Evolutionary conservation across 2,888 invertebrate species (phyloP).

Genomic region (Epsilonema sp.): DNA sequence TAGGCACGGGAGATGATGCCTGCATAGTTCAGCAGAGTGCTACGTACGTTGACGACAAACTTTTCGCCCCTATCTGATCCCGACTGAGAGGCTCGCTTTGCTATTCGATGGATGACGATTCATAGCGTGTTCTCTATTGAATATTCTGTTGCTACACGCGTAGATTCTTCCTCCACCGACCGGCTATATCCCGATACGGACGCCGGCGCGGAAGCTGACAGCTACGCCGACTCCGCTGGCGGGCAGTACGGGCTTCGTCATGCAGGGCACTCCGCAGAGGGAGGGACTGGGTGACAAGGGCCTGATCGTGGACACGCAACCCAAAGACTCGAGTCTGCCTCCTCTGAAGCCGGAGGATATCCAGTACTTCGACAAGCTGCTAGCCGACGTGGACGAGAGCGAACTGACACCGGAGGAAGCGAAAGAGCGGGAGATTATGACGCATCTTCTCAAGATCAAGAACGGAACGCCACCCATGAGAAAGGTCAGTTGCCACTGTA

Average conservation of each 20-base stretch:
- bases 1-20: too few relatives aligned
- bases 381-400: constrained; percentile 95
- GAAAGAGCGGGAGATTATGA: constrained; percentile 98
- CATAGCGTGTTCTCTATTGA: too few relatives aligned
- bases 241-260: constrained; percentile 68
- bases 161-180: constrained; percentile 62
- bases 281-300: constrained; percentile 11
- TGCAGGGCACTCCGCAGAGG: constrained; percentile 41
- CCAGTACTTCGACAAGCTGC: constrained; percentile 94
- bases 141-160: too few relatives aligned
- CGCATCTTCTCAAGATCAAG: constrained; percentile 85
- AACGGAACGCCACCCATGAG: constrained; percentile 99
- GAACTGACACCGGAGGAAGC: constrained; percentile 79
- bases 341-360: constrained; percentile 99
- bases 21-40: too few relatives aligned
- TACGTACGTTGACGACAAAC: too few relatives aligned
- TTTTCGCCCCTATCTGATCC: too few relatives aligned
- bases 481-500: too few relatives aligned
- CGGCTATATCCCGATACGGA: constrained; percentile 82
- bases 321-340: constrained; percentile 78
- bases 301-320: constrained; percentile 57
- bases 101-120: too few relatives aligned
- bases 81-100: too few relatives aligned
- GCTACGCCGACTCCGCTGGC: constrained; percentile 89
- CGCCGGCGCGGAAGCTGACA: constrained; percentile 86